phyloP scores from a whole-genome alignment of 2,797 vertebrate species.

The Eleutherodactylus coqui region DNA sequence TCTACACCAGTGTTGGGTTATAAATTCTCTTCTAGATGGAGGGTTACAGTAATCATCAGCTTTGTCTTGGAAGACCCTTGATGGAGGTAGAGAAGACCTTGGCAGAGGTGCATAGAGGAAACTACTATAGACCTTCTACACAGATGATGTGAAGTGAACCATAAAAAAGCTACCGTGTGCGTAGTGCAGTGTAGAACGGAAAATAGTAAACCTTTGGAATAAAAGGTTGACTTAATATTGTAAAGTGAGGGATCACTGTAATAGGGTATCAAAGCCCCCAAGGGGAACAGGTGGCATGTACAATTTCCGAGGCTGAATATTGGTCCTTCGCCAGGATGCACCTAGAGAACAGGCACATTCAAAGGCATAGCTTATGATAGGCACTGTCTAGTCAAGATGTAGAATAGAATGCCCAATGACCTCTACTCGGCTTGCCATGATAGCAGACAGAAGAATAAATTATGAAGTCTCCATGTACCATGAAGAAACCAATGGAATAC shows the following conservation, averaged over 20 bases:
- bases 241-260: conserved; percentile 12
- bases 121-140: neutral
- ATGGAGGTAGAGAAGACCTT: conserved; percentile 6
- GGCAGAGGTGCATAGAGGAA: neutral
- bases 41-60: neutral
- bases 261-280: neutral
- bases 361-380: conserved; percentile 5
- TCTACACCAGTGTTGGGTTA: neutral
- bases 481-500: conserved; percentile 1
- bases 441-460: conserved; percentile 34
- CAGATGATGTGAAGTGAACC: neutral
- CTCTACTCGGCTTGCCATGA: neutral
- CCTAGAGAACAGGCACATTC: conserved; percentile 10
- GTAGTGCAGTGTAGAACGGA: neutral
- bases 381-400: neutral
- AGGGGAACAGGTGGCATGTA: neutral
- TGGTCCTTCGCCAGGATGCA: conserved; percentile 17
- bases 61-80: neutral
- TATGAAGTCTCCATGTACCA: conserved; percentile 21
- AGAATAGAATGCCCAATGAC: neutral
- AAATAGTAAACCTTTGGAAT: neutral
- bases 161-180: neutral
- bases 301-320: neutral
- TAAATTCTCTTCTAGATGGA: neutral
- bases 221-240: neutral